These are phyloP conservation scores for Sericinus montela DNA, from an alignment of 2,888 invertebrate genomes.

Conservation along the genomic window DNA sequence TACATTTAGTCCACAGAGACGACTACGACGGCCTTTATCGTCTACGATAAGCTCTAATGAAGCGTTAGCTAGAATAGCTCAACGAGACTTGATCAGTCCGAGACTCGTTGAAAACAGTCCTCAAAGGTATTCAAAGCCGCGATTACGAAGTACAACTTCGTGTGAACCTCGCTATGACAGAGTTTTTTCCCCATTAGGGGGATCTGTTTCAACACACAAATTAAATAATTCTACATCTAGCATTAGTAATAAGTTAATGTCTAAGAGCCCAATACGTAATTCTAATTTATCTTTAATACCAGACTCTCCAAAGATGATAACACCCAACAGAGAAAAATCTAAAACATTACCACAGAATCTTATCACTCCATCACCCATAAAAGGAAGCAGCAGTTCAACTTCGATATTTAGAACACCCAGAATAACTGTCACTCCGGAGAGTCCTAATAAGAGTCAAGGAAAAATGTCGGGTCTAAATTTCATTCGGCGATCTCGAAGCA, in stretches of 20 bases:
- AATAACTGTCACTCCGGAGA: slow-evolving; percentile 69
- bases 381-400: slow-evolving; percentile 67
- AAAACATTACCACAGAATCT: slow-evolving; percentile 82
- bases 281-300: slow-evolving; percentile 70
- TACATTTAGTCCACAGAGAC: slow-evolving; percentile 57
- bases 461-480: slow-evolving; percentile 78
- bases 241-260: slow-evolving; percentile 48
- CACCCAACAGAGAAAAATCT: slow-evolving; percentile 74
- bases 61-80: slow-evolving; percentile 57
- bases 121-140: slow-evolving; percentile 53
- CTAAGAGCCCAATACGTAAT: slow-evolving; percentile 58
- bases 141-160: slow-evolving; percentile 64
- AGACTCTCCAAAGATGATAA: slow-evolving; percentile 66
- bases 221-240: slow-evolving; percentile 58
- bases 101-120: slow-evolving; percentile 57
- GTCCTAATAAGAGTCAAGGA: slow-evolving; percentile 76
- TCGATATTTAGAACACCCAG: slow-evolving; percentile 67
- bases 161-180: slow-evolving; percentile 70
- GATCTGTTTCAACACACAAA: slow-evolving; percentile 57
- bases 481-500: slow-evolving; percentile 85
- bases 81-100: slow-evolving; percentile 62
- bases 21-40: slow-evolving; percentile 62
- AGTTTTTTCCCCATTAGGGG: slow-evolving; percentile 63
- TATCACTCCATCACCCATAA: slow-evolving; percentile 62
- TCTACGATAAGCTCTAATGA: slow-evolving; percentile 69